Base-by-base conservation (phyloP, 2,113 vertebrate species). In the Symphodus melops region DNA sequence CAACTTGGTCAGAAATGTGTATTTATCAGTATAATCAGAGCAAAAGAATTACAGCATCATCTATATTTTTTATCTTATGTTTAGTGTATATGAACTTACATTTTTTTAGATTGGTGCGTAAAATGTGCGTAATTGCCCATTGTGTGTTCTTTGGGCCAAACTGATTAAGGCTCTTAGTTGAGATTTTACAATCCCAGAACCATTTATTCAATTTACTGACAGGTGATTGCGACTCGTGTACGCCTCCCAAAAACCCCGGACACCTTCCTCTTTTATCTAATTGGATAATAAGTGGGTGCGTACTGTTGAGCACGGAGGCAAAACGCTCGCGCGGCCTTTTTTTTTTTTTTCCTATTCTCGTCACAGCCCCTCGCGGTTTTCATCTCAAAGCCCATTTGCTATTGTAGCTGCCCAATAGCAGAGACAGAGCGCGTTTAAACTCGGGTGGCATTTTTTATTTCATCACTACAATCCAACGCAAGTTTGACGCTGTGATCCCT, bases 321-420 rank as follows among this genome's bases (percentile, higher is more conserved):
- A 90, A 92, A 84, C 86, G 86, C 72, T 78, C 71, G 79, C 82
- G 69, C 82, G 82, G 81, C 83, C 88, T 81, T 79, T 70, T 85
- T 54, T 61, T 71, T 67, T 68, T 56, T 59, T 57, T 81, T 68
- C 85, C 83, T 59, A 77, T 81, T 90, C 79, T 84, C 66, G 83
- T 90, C 88, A 83, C 82, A 68, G 70, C 86, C 86, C 77, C 72
- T 84, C 56, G 52, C 72, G 63, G 56, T 79, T 86, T 51, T 79
- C 88, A 89, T 86, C 90, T 94, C 93, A 92, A 91, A 92, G 92
- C 94, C 93, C 92, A 94, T 95, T 95, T 95, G 96, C 95, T 94
- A 87, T 90, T 91, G 92, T 92, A 89, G 91, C 92, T 92, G 95
- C 91, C 94, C 95, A 95, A 94, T 93, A 92, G 94, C 95, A 92